These are phyloP conservation scores for Coluber constrictor DNA, from an alignment of 2,797 vertebrate species.

Conservation along the genomic window DNA sequence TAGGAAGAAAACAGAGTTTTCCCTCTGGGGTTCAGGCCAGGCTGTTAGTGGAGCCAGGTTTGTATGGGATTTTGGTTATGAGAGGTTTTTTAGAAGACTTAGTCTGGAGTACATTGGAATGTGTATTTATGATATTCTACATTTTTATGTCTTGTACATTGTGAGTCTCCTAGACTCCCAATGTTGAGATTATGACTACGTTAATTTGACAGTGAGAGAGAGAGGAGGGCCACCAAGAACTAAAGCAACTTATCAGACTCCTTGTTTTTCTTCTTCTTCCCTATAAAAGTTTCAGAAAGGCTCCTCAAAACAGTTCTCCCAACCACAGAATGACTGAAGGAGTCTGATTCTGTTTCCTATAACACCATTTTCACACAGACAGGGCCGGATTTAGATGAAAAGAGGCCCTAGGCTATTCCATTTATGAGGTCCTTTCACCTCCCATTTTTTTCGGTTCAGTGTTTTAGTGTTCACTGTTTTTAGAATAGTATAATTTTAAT, in stretches of 20 bases:
- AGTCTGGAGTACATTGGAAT: background rate
- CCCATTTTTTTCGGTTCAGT: too few species aligned
- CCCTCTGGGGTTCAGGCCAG: background rate
- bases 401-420: too few species aligned
- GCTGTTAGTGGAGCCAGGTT: background rate
- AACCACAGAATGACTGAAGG: background rate
- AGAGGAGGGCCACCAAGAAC: background rate
- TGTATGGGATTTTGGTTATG: background rate
- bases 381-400: too few species aligned
- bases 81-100: background rate
- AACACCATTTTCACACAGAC: background rate
- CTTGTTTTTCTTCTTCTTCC: background rate
- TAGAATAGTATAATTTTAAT: too few species aligned
- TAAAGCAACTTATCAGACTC: background rate
- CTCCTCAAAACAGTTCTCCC: background rate
- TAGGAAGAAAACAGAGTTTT: background rate
- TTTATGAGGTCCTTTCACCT: too few species aligned
- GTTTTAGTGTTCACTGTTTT: too few species aligned
- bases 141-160: background rate
- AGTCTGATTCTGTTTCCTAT: background rate
- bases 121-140: background rate
- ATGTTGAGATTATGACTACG: background rate
- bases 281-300: background rate
- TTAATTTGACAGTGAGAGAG: background rate
- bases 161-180: background rate